Evolutionary conservation across 2,113 vertebrate species (phyloP).

Genomic region (Melanerpes formicivorus): DNA sequence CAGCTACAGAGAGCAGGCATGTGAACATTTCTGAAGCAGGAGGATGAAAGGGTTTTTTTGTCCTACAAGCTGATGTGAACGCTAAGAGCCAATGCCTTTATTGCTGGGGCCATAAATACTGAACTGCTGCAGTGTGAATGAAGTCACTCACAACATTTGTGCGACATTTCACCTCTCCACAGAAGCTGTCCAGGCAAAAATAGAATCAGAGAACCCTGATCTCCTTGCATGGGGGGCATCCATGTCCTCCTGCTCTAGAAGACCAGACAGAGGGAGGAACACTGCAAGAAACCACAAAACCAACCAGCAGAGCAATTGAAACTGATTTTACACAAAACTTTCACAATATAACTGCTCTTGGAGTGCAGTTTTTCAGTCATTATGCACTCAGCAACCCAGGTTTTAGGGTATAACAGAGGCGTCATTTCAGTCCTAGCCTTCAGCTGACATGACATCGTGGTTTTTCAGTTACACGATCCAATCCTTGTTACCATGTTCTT

Average conservation of each 20-base stretch:
- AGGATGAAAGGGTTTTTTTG: background rate
- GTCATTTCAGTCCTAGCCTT: background rate
- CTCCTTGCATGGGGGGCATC: background rate
- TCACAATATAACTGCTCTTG: background rate
- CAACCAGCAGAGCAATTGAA: background rate
- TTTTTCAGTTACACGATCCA: background rate
- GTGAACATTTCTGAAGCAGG: background rate
- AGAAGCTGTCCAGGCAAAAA: background rate
- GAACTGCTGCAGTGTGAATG: accelerated
- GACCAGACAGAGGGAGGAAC: background rate
- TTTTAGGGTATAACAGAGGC: background rate
- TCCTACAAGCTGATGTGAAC: background rate
- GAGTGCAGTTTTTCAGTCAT: background rate
- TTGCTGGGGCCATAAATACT: background rate
- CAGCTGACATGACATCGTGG: accelerated
- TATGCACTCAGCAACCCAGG: background rate
- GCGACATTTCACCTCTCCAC: background rate
- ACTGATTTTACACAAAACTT: background rate
- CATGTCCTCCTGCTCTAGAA: background rate
- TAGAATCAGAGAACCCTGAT: background rate
- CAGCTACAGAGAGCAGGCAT: background rate
- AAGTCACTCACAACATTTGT: background rate
- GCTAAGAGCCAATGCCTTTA: background rate
- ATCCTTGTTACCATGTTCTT: background rate
- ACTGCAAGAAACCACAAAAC: background rate